phyloP scores from a whole-genome alignment of 2,113 vertebrate genomes.

The Halichoeres trimaculatus region DNA sequence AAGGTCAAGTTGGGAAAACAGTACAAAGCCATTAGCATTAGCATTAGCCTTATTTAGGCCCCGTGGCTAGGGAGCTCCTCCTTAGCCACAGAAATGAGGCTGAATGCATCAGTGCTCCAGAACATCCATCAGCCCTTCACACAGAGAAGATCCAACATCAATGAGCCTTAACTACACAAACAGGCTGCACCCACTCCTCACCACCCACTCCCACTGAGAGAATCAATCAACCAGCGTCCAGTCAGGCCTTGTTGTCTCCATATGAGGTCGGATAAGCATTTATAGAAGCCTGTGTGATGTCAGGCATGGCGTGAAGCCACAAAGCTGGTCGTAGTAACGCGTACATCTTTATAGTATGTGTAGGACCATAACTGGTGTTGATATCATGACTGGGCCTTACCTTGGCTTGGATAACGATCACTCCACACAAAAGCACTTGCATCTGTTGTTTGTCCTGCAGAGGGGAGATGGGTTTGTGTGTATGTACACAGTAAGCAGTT shows the following conservation, averaged over 20 bases:
- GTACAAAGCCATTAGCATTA: constrained; percentile 30
- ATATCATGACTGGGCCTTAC: constrained; percentile 24
- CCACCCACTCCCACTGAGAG: constrained; percentile 25
- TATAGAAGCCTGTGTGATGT: constrained; percentile 47
- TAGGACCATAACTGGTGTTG: too few relatives aligned
- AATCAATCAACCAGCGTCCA: constrained; percentile 47
- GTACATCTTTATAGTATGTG: constrained; percentile 46
- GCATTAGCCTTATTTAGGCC: constrained; percentile 9
- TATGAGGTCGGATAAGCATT: constrained; percentile 41
- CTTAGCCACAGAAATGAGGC: constrained; percentile 37
- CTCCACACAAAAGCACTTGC: constrained; percentile 51
- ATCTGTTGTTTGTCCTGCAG: constrained; percentile 64
- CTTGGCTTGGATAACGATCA: constrained; percentile 41
- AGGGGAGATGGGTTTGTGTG: constrained; percentile 62
- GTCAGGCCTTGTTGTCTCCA: constrained; percentile 34
- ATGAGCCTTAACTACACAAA: constrained; percentile 65
- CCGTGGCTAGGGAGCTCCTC: constrained; percentile 51
- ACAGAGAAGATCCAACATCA: constrained; percentile 37
- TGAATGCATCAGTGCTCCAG: constrained; percentile 18
- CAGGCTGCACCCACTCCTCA: constrained; percentile 43
- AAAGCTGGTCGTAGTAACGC: background rate
- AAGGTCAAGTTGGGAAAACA: constrained; percentile 69
- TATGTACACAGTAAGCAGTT: constrained; percentile 56
- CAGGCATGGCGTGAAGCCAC: constrained; percentile 29
- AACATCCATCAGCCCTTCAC: constrained; percentile 23